These are phyloP conservation scores for Drosophila simulans DNA, from an alignment of 1,140 invertebrate species.

Conservation along the genomic window DNA sequence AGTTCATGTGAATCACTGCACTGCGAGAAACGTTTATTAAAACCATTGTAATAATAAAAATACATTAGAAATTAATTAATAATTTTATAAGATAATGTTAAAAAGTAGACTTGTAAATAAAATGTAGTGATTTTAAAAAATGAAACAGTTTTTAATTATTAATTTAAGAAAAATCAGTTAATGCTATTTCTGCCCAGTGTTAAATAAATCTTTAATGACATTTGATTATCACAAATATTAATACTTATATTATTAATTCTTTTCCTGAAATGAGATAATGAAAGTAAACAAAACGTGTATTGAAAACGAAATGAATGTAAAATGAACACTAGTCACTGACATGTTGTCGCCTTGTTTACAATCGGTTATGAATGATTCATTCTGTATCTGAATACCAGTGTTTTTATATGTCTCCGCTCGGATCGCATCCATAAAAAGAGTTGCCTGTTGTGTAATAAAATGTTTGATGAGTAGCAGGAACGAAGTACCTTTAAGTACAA, in stretches of 20 bases:
- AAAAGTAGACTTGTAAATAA: no score
- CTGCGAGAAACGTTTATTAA: neutral
- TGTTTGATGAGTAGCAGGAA: constrained; percentile 30
- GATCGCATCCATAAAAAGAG: neutral
- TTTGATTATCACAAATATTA: no score
- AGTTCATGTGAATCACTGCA: constrained; percentile 3
- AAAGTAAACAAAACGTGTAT: neutral
- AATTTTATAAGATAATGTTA: no score
- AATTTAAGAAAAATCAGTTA: no score
- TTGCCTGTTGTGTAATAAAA: constrained; percentile 26
- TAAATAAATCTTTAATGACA: no score
- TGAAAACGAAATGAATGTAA: neutral
- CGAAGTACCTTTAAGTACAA: constrained; percentile 36
- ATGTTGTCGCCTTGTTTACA: neutral
- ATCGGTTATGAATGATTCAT: constrained; percentile 5
- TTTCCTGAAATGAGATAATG: neutral
- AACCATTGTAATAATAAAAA: no score
- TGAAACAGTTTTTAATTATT: no score
- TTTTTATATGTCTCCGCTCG: neutral
- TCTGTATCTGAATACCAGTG: neutral
- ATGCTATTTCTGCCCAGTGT: no score
- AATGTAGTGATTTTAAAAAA: no score
- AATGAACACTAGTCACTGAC: neutral
- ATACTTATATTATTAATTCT: no score
- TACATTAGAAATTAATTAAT: no score